A percentile compares a stretch with the other conserved stretches of the same genome.
These are phyloP conservation scores for Oxyura jamaicensis DNA, from an alignment of 2,113 vertebrate genomes.

Conservation along the genomic window DNA sequence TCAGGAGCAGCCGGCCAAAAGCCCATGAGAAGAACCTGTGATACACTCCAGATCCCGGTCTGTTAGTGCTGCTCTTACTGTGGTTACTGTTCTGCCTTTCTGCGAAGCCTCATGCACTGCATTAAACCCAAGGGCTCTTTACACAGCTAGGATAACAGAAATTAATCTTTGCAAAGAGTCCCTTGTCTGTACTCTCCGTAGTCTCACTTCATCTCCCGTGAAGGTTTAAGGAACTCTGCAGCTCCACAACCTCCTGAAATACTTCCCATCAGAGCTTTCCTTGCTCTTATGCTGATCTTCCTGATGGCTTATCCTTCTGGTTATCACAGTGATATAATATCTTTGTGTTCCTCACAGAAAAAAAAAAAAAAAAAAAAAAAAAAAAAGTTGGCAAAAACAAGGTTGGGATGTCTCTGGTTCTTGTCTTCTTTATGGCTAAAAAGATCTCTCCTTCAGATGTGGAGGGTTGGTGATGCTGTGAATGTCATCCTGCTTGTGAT, in stretches of 20 bases:
- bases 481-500: constrained; percentile 11
- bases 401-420: not conserved
- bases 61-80: not conserved
- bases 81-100: not conserved
- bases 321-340: not conserved
- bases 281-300: not conserved
- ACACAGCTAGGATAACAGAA: not conserved
- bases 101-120: not conserved
- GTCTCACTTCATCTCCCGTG: not conserved
- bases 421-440: not conserved
- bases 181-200: not conserved
- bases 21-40: not conserved
- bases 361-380: not conserved
- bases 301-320: constrained; percentile 21
- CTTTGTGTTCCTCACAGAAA: not conserved
- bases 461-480: not conserved
- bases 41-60: not conserved
- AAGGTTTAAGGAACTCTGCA: not conserved
- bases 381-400: not conserved
- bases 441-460: not conserved
- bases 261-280: not conserved
- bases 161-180: not conserved
- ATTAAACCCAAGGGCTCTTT: not conserved
- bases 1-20: not conserved
- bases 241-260: not conserved